These are phyloP conservation scores for Scolopax rusticola DNA, from an alignment of 2,797 vertebrate genomes.

Conservation along the genomic window DNA sequence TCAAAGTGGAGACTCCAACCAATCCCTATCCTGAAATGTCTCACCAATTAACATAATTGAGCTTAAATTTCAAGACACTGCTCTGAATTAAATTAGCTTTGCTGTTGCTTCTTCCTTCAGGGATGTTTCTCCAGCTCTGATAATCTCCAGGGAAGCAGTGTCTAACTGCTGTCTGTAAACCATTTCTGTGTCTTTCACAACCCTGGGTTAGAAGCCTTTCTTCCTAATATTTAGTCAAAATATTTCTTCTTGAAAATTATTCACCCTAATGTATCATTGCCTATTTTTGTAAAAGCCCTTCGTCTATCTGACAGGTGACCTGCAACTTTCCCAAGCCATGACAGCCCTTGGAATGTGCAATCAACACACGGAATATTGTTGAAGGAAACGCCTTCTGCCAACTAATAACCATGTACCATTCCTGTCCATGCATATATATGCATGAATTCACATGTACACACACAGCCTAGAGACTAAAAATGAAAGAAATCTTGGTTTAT, in stretches of 20 bases:
- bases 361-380: neutral
- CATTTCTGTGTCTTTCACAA: rapidly evolving
- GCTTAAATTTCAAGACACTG: neutral
- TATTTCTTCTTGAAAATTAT: neutral
- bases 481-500: neutral
- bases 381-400: neutral
- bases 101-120: neutral
- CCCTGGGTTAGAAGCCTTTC: neutral
- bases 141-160: neutral
- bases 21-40: neutral
- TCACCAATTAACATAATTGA: constrained; percentile 7
- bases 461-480: neutral
- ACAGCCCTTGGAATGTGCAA: neutral
- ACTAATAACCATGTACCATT: rapidly evolving
- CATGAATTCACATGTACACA: neutral
- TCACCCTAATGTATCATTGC: rapidly evolving
- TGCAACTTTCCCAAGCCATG: neutral
- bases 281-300: neutral
- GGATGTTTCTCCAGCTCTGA: neutral
- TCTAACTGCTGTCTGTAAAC: neutral
- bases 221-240: neutral
- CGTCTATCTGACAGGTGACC: neutral
- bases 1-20: neutral
- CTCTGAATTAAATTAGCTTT: neutral
- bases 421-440: rapidly evolving